Conservation (phyloP, 2,888 invertebrate species). For the Synergus umbraculus region DNA sequence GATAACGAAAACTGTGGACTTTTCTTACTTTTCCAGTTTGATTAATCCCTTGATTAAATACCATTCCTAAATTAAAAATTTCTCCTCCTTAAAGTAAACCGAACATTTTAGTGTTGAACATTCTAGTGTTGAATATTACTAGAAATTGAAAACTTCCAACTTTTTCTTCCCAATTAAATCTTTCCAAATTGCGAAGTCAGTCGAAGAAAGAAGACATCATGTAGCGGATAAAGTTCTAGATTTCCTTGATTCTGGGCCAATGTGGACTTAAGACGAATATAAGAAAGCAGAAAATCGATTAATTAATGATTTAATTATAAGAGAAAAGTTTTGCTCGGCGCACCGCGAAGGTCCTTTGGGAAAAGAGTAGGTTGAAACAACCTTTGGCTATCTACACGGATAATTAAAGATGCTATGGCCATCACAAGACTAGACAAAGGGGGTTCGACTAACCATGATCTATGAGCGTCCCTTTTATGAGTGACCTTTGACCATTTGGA, state of each 20-base stretch:
- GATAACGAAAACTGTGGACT: no score
- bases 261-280: slow-evolving; percentile 1
- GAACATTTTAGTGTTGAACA: background rate
- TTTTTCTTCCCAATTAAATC: slow-evolving; percentile 17
- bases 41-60: background rate
- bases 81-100: background rate
- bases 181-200: background rate
- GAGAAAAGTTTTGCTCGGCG: slow-evolving; percentile 65
- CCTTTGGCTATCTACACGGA: slow-evolving; percentile 57
- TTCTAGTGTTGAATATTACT: background rate
- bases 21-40: no score
- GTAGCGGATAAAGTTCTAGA: slow-evolving; percentile 6
- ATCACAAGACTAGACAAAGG: slow-evolving; percentile 58
- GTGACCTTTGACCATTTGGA: slow-evolving; percentile 69
- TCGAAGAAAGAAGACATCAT: background rate
- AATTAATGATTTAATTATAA: slow-evolving; percentile 75
- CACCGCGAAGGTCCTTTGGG: slow-evolving; percentile 59
- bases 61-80: background rate
- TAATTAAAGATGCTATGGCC: slow-evolving; percentile 72
- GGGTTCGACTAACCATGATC: slow-evolving; percentile 71
- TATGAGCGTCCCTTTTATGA: slow-evolving; percentile 70
- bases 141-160: background rate
- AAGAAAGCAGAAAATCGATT: slow-evolving; percentile 48
- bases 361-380: slow-evolving; percentile 53
- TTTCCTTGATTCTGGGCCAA: background rate